Conservation (phyloP, 2,797 vertebrate species). For the Echiichthys vipera region DNA sequence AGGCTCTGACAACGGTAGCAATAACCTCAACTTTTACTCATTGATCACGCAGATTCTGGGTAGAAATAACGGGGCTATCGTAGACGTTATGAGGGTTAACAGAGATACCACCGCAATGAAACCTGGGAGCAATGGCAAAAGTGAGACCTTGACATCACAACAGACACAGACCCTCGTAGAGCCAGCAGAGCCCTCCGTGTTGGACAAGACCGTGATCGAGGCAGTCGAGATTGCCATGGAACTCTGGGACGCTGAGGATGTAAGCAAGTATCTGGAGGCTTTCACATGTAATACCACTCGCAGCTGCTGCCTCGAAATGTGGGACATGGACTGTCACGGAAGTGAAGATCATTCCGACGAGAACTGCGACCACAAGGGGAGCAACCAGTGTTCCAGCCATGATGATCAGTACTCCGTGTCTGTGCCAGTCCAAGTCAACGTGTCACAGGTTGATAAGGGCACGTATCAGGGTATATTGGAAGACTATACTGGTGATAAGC, state of each 20-base stretch:
- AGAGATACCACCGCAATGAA: neutral
- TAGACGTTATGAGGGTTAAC: neutral
- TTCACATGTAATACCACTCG: neutral
- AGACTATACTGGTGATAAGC: neutral
- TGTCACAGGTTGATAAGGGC: no score
- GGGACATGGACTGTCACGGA: no score
- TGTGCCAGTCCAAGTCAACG: no score
- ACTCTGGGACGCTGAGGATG: neutral
- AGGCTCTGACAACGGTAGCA: neutral
- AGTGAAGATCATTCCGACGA: no score
- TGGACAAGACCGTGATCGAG: neutral
- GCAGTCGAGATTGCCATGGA: neutral
- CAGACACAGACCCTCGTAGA: neutral
- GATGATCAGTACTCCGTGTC: no score
- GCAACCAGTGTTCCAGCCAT: no score
- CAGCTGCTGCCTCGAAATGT: conserved; percentile 1
- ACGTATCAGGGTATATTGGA: neutral
- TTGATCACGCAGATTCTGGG: neutral
- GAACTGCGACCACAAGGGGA: no score
- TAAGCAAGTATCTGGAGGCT: neutral
- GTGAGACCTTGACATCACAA: neutral
- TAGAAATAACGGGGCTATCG: neutral
- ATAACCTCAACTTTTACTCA: neutral
- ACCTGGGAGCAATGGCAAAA: neutral
- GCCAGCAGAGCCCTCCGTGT: neutral